These are phyloP conservation scores for Synergus laeviventris DNA, from an alignment of 2,888 invertebrate genomes.

Conservation along the genomic window DNA sequence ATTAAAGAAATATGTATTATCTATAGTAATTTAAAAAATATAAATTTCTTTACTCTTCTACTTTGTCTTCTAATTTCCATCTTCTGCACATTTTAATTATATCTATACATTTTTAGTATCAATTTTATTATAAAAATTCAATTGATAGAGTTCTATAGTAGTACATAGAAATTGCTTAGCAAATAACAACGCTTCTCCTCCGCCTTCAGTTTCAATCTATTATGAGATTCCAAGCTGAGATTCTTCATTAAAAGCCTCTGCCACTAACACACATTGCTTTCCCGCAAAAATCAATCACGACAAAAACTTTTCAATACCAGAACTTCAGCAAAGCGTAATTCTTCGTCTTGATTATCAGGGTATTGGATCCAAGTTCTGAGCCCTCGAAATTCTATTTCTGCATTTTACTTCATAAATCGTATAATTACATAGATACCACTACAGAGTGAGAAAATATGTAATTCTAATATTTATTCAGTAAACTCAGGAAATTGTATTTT, in stretches of 20 bases:
- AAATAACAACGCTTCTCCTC: conserved; percentile 49
- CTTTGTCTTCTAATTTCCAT: not conserved
- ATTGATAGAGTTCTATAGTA: not conserved
- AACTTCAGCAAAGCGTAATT: not conserved
- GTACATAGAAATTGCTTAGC: conserved; percentile 28
- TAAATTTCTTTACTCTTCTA: not conserved
- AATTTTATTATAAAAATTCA: not conserved
- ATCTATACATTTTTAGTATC: not conserved
- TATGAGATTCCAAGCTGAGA: not conserved
- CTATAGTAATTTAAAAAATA: too few relatives aligned
- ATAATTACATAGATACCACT: too few relatives aligned
- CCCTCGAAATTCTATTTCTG: too few relatives aligned
- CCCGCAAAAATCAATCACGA: not conserved
- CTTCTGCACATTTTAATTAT: not conserved
- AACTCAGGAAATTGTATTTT: too few relatives aligned
- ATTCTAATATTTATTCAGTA: too few relatives aligned
- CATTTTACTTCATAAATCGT: too few relatives aligned
- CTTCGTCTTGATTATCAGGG: not conserved
- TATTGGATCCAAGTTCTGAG: too few relatives aligned
- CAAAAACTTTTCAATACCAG: not conserved
- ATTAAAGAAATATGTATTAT: too few relatives aligned
- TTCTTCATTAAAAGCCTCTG: not conserved
- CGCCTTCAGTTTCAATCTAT: conserved; percentile 25
- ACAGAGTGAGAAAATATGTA: too few relatives aligned
- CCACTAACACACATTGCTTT: conserved; percentile 9